Evolutionary conservation across 2,888 invertebrate species (phyloP), one percentile per base, ranked within the genome.

Genomic region (Drosophila kuntzei): DNA sequence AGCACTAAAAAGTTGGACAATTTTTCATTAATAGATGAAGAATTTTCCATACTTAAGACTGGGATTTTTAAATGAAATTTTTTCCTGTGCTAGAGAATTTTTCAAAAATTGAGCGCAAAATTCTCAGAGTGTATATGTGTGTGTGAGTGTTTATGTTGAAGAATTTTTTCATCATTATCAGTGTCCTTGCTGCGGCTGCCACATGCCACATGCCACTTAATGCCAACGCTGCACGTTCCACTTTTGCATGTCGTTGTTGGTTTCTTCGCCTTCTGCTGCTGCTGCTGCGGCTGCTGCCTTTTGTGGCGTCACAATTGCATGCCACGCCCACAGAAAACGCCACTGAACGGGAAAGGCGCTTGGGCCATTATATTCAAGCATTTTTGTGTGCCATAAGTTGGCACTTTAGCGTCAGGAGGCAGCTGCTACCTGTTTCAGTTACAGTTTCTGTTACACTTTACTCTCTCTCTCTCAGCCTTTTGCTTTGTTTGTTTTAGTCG

Each of bases 181-280:
- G 76, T 81, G 85, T 87, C 85, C 85, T 86, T 86, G 62, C 55
- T 47, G 57, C 51, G 41, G 53, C 64, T 85, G 83, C 83, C 88
- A 87, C 88, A 86, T 86, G 85, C 85, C 88, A 87, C 85, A 86
- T 86, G 85, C 85, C 88, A 87, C 85, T 86, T 86, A 87, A 86
- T 87, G 85, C 85, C 86, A 85, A 85, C 83, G 88, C 81, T 79
- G 80, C 82, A 78, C 85, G 80, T 75, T 71, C 85, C 77, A 85
- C 87, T 87, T 83, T 84, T 77, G 75, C 79, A 75, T 79, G 79
- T 65, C 69, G 57, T 62, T 76, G 68, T 66, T 50, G 74, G 80
- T 36, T 46, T 46, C 47, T 46, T 57, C 70, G 66, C 63, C 68
- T 46, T 59, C 73, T 63, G 61, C 61, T 80, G 71, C 64, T 55